Conservation (phyloP, 2,888 invertebrate species). For the Caenorhabditis imperialis region DNA sequence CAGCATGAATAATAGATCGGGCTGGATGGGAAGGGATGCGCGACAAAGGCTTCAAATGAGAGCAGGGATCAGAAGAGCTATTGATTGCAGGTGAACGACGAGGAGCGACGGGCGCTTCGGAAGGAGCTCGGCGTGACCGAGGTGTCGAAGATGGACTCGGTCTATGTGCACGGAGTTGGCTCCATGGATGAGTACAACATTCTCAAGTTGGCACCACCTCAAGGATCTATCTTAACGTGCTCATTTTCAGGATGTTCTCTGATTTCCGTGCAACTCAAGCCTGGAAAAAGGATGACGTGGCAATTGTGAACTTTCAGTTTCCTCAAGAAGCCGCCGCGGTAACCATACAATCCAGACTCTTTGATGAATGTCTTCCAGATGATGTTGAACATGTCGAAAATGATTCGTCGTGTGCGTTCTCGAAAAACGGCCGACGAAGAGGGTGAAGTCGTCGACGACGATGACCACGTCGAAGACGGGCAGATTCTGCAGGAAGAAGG, state of each 20-base stretch:
- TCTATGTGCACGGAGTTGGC: constrained; percentile 62
- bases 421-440: constrained; percentile 62
- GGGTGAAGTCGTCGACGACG: constrained; percentile 61
- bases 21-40: constrained; percentile 1
- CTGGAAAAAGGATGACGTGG: constrained; percentile 21
- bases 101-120: constrained; percentile 54
- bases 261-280: constrained; percentile 49
- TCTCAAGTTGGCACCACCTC: constrained; percentile 22
- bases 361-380: constrained; percentile 44
- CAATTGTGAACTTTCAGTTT: constrained; percentile 31
- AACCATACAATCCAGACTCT: neutral
- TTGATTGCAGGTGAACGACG: constrained; percentile 17
- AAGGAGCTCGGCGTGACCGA: constrained; percentile 55
- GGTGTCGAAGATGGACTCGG: constrained; percentile 39
- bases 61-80: neutral
- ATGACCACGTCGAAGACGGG: constrained; percentile 63
- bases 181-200: constrained; percentile 46
- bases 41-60: neutral
- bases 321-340: constrained; percentile 32
- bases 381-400: constrained; percentile 64
- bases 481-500: constrained; percentile 59
- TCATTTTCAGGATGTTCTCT: constrained; percentile 67
- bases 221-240: too few species aligned
- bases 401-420: constrained; percentile 58
- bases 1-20: constrained; percentile 26